These are phyloP conservation scores for Amphilophus citrinellus DNA, from an alignment of 2,113 vertebrate genomes.

Conservation along the genomic window DNA sequence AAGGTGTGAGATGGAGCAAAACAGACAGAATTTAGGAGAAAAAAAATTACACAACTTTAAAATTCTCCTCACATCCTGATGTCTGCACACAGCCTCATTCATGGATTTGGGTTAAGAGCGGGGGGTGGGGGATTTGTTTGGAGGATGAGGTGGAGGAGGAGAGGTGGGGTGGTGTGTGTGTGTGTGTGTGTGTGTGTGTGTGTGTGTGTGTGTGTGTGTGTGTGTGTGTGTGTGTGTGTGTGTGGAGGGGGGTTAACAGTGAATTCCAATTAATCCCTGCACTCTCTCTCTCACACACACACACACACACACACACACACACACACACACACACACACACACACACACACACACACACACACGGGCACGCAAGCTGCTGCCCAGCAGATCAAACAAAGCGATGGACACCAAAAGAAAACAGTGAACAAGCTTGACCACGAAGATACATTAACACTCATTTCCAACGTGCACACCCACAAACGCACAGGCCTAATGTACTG, in stretches of 20 bases:
- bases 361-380: neutral
- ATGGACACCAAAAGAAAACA: neutral
- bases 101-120: conserved; percentile 52
- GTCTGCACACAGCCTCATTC: conserved; percentile 53
- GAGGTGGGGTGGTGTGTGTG: conserved; percentile 26
- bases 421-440: neutral
- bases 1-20: neutral
- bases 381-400: neutral
- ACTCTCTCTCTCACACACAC: too few relatives aligned
- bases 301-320: too few relatives aligned
- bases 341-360: too few relatives aligned
- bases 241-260: neutral
- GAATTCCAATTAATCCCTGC: conserved; percentile 39
- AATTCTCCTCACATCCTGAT: conserved; percentile 56
- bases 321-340: too few relatives aligned
- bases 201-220: too few relatives aligned
- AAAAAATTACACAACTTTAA: conserved; percentile 13
- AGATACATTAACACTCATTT: neutral
- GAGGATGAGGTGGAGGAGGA: neutral
- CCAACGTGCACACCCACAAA: neutral
- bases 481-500: conserved; percentile 18
- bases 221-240: too few relatives aligned
- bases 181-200: too few relatives aligned
- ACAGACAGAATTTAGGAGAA: neutral
- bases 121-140: neutral